These are phyloP conservation scores for Leguminivora glycinivorella DNA, from an alignment of 1,140 invertebrate species.

Conservation along the genomic window DNA sequence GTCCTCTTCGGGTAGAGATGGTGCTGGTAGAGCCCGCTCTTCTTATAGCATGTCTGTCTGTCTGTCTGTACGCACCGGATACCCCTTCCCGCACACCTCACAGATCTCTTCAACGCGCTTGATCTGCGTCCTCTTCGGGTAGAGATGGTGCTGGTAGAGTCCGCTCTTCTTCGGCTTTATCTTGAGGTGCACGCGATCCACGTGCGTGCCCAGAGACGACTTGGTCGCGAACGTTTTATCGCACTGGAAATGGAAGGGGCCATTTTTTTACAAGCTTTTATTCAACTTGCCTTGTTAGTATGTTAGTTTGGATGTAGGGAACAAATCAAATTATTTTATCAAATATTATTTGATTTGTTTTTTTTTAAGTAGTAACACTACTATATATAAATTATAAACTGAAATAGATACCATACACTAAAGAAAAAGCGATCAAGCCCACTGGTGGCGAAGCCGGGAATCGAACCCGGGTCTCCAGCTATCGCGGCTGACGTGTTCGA, in stretches of 20 bases:
- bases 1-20: not conserved
- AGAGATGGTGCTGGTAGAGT: conserved; percentile 9
- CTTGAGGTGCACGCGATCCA: conserved; percentile 16
- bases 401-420: too few species aligned
- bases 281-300: too few species aligned
- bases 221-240: conserved; percentile 11
- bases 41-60: not conserved
- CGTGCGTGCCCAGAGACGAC: conserved; percentile 12
- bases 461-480: too few species aligned
- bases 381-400: too few species aligned
- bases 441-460: too few species aligned
- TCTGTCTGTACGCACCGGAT: conserved; percentile 2
- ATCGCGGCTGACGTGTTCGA: too few species aligned
- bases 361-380: too few species aligned
- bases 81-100: conserved; percentile 17
- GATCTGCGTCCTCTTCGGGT: not conserved
- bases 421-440: too few species aligned
- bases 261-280: too few species aligned
- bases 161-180: not conserved
- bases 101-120: conserved; percentile 4
- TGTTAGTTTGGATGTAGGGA: too few species aligned
- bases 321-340: too few species aligned
- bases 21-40: not conserved
- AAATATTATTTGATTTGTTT: too few species aligned
- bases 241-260: conserved; percentile 1